Percentiles rank a stretch among this genome's conserved stretches.
phyloP scores from a whole-genome alignment of 2,113 vertebrate species.

The Planiliza haematocheilus region DNA sequence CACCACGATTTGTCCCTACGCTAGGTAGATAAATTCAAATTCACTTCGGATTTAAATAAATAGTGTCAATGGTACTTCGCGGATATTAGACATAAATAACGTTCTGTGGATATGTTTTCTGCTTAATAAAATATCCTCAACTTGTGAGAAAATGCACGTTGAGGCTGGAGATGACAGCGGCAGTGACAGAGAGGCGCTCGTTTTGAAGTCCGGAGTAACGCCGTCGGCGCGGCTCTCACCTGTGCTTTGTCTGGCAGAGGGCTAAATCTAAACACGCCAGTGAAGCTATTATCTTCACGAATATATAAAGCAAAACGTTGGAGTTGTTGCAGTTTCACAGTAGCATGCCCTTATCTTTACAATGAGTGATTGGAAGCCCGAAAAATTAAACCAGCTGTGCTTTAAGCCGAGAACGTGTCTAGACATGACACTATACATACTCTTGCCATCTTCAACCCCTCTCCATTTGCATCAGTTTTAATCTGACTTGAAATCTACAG shows the following conservation, averaged over 20 bases:
- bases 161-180: constrained; percentile 40
- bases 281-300: neutral
- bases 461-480: too few species aligned
- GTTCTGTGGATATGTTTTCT: neutral
- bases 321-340: neutral
- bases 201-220: constrained; percentile 40
- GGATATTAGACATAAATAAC: neutral
- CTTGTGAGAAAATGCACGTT: neutral
- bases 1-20: neutral
- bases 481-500: neutral
- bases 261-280: neutral
- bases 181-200: constrained; percentile 50
- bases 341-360: neutral
- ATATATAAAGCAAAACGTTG: too few species aligned
- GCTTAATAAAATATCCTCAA: neutral
- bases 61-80: neutral
- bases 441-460: neutral
- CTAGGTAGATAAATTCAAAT: constrained; percentile 1
- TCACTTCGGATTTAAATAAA: neutral
- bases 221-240: constrained; percentile 48
- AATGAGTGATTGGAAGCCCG: constrained; percentile 5
- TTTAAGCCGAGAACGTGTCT: constrained; percentile 35
- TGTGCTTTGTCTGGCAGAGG: constrained; percentile 62
- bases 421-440: constrained; percentile 39
- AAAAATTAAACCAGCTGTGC: constrained; percentile 41